These are phyloP conservation scores for Onthophagus taurus DNA, from an alignment of 1,140 invertebrate species.

Conservation along the genomic window DNA sequence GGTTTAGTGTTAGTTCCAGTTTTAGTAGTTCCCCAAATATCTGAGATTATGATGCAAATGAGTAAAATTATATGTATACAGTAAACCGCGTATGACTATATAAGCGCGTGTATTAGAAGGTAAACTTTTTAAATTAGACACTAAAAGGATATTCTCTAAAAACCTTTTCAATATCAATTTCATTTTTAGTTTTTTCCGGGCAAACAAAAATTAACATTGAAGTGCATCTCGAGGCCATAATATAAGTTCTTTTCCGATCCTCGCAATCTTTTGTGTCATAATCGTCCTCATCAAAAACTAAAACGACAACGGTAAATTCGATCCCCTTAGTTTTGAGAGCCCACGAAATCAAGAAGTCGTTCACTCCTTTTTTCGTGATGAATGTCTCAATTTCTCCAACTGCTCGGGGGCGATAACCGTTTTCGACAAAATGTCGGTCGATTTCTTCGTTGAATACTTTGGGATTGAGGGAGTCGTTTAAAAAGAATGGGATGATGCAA, in stretches of 20 bases:
- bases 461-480: constrained; percentile 22
- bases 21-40: too few species aligned
- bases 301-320: constrained; percentile 37
- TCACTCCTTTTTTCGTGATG: constrained; percentile 23
- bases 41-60: too few species aligned
- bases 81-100: too few species aligned
- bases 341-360: constrained; percentile 35
- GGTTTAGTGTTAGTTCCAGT: too few species aligned
- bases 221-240: constrained; percentile 36
- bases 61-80: not conserved
- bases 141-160: constrained; percentile 25
- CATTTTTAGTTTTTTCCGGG: constrained; percentile 21
- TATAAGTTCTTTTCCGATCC: constrained; percentile 34
- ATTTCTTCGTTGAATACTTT: constrained; percentile 32
- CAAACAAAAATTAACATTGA: constrained; percentile 33
- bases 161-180: constrained; percentile 23
- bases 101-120: not conserved
- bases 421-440: constrained; percentile 30
- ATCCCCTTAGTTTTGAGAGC: constrained; percentile 34
- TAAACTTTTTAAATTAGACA: constrained; percentile 7
- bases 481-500: constrained; percentile 35
- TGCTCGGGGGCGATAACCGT: constrained; percentile 29
- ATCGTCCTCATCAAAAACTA: constrained; percentile 34
- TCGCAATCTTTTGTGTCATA: constrained; percentile 33
- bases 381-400: constrained; percentile 33